Evolutionary conservation across 2,888 invertebrate genomes (phyloP).

Genomic region (Marronus borbonicus): DNA sequence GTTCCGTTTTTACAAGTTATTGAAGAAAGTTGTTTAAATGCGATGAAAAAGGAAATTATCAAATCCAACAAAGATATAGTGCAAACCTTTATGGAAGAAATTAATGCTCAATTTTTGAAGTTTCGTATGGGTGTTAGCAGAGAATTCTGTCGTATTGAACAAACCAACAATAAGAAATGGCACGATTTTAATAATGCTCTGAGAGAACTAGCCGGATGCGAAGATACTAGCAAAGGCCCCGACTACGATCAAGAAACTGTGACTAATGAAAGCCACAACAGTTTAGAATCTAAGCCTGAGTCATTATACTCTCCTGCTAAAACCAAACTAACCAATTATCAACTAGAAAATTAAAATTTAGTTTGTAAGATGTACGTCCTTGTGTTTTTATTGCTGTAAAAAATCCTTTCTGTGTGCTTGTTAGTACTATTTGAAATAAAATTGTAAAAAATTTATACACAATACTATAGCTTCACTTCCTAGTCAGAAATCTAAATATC

Average conservation of each 20-base stretch:
- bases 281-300: conserved; percentile 7
- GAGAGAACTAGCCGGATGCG: conserved; percentile 52
- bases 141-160: conserved; percentile 58
- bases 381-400: conserved; percentile 1
- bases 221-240: conserved; percentile 25
- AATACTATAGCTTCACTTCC: no score
- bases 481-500: not conserved
- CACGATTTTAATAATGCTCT: conserved; percentile 55
- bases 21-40: conserved; percentile 29
- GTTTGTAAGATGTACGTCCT: not conserved
- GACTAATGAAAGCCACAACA: conserved; percentile 10
- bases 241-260: conserved; percentile 16
- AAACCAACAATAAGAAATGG: conserved; percentile 55
- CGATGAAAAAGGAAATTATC: conserved; percentile 47
- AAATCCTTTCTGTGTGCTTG: not conserved
- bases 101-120: conserved; percentile 57
- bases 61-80: conserved; percentile 49
- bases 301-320: conserved; percentile 39
- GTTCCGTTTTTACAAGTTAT: conserved; percentile 42
- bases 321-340: conserved; percentile 31
- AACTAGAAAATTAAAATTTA: conserved; percentile 6
- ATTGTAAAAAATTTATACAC: not conserved
- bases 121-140: conserved; percentile 57
- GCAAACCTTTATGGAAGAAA: conserved; percentile 54
- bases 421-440: not conserved